Conservation (phyloP, 2,797 vertebrate genomes). For the Brachyalestes nurse region DNA sequence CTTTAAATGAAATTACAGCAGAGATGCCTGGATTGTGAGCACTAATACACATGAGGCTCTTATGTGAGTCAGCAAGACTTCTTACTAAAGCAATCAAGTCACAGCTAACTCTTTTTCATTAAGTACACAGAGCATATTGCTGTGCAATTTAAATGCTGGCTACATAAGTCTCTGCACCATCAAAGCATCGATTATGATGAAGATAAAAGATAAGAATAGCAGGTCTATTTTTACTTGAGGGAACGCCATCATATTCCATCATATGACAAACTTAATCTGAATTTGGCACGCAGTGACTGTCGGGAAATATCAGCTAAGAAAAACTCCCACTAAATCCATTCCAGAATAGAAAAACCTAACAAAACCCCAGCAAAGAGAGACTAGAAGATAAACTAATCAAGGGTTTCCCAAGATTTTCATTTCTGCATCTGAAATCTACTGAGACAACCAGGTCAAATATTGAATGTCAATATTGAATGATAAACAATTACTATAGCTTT, state of each 20-base stretch:
- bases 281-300: not conserved
- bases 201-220: not conserved
- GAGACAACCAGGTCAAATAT: not conserved
- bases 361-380: not conserved
- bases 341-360: not conserved
- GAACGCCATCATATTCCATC: not conserved
- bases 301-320: not conserved
- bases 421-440: not conserved
- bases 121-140: not conserved
- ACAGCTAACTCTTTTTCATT: not conserved
- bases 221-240: not conserved
- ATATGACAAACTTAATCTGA: not conserved
- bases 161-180: not conserved
- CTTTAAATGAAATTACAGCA: not conserved
- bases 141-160: not conserved
- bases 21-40: not conserved
- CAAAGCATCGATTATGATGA: not conserved
- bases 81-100: not conserved
- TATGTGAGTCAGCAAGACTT: not conserved
- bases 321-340: not conserved
- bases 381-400: not conserved
- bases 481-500: not conserved
- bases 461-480: not conserved
- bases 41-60: not conserved
- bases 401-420: not conserved